phyloP scores from a whole-genome alignment of 2,797 vertebrate species.

The Alexandromys oeconomus region DNA sequence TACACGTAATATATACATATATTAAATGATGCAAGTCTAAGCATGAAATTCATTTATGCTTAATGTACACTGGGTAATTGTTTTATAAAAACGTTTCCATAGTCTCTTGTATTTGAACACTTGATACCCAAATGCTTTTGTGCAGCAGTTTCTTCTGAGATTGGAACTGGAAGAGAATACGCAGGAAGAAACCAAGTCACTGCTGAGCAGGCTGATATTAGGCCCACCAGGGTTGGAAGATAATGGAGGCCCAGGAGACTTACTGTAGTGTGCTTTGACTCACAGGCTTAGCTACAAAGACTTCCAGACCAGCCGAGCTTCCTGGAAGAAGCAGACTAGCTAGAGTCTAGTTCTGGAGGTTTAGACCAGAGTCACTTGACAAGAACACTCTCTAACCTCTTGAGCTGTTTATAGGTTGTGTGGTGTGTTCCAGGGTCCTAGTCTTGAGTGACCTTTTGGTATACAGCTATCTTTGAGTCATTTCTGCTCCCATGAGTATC shows the following conservation, averaged over 20 bases:
- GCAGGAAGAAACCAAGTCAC: not conserved
- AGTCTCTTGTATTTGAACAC: not conserved
- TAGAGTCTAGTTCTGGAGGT: not conserved
- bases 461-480: not conserved
- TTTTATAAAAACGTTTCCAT: not conserved
- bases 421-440: not conserved
- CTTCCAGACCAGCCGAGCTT: not conserved
- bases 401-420: not conserved
- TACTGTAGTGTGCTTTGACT: not conserved
- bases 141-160: not conserved
- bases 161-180: not conserved
- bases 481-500: not conserved
- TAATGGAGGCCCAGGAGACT: not conserved
- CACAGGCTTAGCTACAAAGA: not conserved
- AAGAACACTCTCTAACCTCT: too few relatives aligned
- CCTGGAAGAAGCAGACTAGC: not conserved
- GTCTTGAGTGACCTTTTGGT: not conserved
- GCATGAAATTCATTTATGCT: not conserved
- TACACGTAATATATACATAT: too few relatives aligned
- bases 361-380: not conserved
- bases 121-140: not conserved
- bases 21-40: not conserved
- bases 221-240: not conserved
- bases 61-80: not conserved
- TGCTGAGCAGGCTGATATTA: not conserved